These are phyloP conservation scores for Sebastes baramenuke DNA, from an alignment of 2,797 vertebrate species.

Conservation along the genomic window DNA sequence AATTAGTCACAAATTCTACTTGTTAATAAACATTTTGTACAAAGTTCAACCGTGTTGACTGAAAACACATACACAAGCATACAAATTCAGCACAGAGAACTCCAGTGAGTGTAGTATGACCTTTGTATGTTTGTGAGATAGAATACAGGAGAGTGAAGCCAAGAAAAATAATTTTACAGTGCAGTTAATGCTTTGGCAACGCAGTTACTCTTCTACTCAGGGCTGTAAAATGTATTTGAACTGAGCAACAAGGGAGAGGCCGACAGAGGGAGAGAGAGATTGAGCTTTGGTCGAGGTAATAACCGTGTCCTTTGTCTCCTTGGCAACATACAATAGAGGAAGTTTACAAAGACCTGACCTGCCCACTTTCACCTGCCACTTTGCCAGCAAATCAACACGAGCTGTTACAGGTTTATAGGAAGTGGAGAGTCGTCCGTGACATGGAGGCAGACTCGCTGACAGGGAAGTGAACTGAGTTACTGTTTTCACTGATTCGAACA, in stretches of 20 bases:
- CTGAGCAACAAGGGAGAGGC: not conserved
- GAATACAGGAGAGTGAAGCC: not conserved
- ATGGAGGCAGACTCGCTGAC: constrained; percentile 26
- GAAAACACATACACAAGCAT: constrained; percentile 6
- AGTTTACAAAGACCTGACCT: constrained; percentile 63
- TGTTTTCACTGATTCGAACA: constrained; percentile 37
- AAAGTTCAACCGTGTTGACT: constrained; percentile 9
- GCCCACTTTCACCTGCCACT: constrained; percentile 72
- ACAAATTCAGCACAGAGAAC: not conserved
- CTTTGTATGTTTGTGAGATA: not conserved
- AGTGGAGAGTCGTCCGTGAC: constrained; percentile 43
- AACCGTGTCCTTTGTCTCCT: constrained; percentile 56
- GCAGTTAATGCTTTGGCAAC: not conserved
- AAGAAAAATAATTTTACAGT: not conserved
- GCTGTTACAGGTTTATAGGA: constrained; percentile 40
- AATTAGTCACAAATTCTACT: not conserved
- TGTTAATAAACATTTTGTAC: constrained; percentile 56
- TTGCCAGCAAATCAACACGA: constrained; percentile 37
- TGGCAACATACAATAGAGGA: constrained; percentile 72
- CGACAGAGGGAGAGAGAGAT: not conserved
- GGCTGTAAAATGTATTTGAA: constrained; percentile 14
- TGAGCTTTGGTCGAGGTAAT: constrained; percentile 50
- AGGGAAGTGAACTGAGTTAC: constrained; percentile 28
- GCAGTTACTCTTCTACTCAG: not conserved
- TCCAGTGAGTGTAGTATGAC: not conserved